Evolutionary conservation across 2,113 vertebrate genomes (phyloP).

Genomic region (Vicugna pacos): DNA sequence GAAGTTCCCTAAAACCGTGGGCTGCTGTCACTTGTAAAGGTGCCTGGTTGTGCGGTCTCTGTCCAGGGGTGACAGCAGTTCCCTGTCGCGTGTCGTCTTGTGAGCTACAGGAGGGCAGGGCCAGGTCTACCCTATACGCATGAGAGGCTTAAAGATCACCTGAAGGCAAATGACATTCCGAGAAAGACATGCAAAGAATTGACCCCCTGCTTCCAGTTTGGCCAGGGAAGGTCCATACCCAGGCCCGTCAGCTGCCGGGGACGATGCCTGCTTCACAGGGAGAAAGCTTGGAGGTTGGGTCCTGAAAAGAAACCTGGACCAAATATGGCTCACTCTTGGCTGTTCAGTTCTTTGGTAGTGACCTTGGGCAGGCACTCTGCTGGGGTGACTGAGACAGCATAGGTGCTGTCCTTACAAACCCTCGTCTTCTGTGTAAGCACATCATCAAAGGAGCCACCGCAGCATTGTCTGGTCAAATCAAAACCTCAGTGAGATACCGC

Average conservation of each 20-base stretch:
- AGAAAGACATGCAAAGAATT: background rate
- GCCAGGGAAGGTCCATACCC: background rate
- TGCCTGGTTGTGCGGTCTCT: background rate
- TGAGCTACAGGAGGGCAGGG: background rate
- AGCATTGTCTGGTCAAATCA: background rate
- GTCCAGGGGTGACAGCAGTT: background rate
- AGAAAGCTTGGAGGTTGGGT: background rate
- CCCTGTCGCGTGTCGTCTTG: background rate
- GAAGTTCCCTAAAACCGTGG: background rate
- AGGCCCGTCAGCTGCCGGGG: rapidly evolving
- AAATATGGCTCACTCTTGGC: background rate
- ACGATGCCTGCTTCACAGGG: background rate
- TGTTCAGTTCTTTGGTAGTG: too few species aligned
- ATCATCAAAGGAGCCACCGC: background rate
- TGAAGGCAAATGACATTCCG: background rate
- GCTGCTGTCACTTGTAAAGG: background rate
- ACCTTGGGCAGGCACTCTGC: too few species aligned
- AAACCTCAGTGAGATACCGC: background rate
- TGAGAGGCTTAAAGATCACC: background rate
- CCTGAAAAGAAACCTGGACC: background rate
- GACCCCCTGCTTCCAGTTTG: background rate
- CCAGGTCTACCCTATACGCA: background rate
- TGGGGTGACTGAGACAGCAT: background rate
- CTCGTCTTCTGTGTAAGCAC: background rate
- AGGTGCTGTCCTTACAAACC: background rate